phyloP scores from a whole-genome alignment of 2,113 vertebrate species.

The Argyrosomus japonicus region DNA sequence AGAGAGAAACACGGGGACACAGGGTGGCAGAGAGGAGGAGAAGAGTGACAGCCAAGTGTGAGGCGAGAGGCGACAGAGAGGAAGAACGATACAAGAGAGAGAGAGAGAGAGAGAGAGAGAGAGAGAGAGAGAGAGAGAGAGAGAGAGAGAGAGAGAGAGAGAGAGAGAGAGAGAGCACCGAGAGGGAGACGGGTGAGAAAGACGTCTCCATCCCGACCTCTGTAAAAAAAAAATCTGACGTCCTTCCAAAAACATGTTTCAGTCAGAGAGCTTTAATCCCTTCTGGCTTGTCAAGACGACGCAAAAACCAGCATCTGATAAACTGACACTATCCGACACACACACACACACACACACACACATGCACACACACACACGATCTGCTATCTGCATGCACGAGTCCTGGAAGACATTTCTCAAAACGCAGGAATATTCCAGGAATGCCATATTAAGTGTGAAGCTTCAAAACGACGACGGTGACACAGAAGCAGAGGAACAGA shows the following conservation, averaged over 20 bases:
- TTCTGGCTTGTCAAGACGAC: neutral
- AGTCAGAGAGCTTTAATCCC: neutral
- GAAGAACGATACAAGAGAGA: no score
- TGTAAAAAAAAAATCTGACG: no score
- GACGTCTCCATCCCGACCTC: neutral
- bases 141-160: no score
- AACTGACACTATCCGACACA: neutral
- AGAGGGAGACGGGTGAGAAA: neutral
- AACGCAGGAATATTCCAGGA: neutral
- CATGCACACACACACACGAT: neutral
- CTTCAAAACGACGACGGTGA: neutral
- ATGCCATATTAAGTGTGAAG: neutral
- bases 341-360: neutral
- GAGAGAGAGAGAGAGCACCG: neutral
- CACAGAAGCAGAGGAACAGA: neutral
- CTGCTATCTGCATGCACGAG: neutral
- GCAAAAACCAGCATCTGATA: no score
- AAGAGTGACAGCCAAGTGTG: neutral
- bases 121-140: no score
- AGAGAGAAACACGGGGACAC: neutral
- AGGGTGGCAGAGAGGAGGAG: neutral
- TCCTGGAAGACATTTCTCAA: neutral
- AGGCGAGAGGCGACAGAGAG: neutral
- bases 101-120: no score
- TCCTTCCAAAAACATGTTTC: neutral